Percentiles rank a stretch among this genome's conserved stretches.
phyloP scores from a whole-genome alignment of 2,113 vertebrate genomes.

The Dicrurus megarhynchus region DNA sequence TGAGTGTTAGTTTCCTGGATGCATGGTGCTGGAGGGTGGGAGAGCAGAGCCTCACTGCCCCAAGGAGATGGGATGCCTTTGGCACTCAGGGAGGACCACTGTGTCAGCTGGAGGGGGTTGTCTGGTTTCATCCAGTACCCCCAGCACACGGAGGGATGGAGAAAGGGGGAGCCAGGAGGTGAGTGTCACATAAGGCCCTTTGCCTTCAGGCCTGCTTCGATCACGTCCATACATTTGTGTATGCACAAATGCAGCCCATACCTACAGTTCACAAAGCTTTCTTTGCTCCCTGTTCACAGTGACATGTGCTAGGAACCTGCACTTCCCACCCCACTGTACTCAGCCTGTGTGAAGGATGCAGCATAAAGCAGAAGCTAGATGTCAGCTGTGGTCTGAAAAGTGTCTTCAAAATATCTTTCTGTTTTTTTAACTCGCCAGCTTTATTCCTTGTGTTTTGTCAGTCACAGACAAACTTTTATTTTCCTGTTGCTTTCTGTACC shows the following conservation, averaged over 20 bases:
- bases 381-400: background rate
- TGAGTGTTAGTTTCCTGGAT: background rate
- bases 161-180: background rate
- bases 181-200: background rate
- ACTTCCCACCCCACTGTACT: background rate
- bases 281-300: background rate
- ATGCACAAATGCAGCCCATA: background rate
- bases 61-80: background rate
- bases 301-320: background rate
- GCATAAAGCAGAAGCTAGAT: background rate
- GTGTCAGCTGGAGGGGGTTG: background rate
- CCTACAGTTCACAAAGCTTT: background rate
- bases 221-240: accelerated
- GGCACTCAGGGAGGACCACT: accelerated
- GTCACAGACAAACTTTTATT: background rate
- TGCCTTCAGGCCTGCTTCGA: background rate
- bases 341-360: background rate
- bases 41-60: background rate
- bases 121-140: background rate
- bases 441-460: background rate
- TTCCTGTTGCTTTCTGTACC: background rate
- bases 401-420: background rate
- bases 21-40: background rate
- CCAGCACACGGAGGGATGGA: background rate
- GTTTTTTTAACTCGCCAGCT: background rate